phyloP scores from a whole-genome alignment of 2,888 invertebrate species.

The Zelleria hepariella region DNA sequence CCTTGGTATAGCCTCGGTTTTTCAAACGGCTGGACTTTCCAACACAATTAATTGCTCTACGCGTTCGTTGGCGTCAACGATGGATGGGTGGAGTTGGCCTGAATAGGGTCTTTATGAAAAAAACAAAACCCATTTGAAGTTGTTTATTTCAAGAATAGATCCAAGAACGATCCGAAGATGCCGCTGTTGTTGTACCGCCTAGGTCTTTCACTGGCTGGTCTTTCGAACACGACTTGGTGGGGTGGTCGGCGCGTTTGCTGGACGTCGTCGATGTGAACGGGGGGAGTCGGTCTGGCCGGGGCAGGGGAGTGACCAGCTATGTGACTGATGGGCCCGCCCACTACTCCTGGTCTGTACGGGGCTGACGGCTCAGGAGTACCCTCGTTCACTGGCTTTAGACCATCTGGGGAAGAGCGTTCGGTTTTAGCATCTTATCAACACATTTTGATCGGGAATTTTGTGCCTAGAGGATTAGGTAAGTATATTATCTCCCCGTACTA shows the following conservation, averaged over 20 bases:
- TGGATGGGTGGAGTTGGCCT: too few relatives aligned
- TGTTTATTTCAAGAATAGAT: conserved; percentile 32
- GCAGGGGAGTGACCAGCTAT: conserved; percentile 42
- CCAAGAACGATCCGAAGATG: conserved; percentile 51
- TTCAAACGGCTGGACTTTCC: too few relatives aligned
- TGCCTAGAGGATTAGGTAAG: too few relatives aligned
- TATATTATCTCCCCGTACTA: too few relatives aligned
- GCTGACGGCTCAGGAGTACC: conserved; percentile 20
- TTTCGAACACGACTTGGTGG: not conserved
- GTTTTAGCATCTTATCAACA: too few relatives aligned
- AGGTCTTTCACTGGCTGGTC: not conserved
- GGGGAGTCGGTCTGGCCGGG: conserved; percentile 21
- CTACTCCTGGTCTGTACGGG: conserved; percentile 40
- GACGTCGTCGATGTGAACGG: not conserved
- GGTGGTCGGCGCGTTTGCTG: not conserved
- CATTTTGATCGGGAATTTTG: too few relatives aligned
- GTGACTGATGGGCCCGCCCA: conserved; percentile 43
- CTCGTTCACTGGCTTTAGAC: conserved; percentile 55
- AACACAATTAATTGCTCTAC: too few relatives aligned
- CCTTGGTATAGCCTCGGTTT: too few relatives aligned
- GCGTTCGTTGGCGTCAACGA: too few relatives aligned
- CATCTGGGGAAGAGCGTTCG: conserved; percentile 40
- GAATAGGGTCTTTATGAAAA: too few relatives aligned
- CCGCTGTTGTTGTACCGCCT: conserved; percentile 22
- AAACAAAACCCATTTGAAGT: not conserved